Conservation (phyloP, 2,113 vertebrate genomes). For the Pedetes capensis region DNA sequence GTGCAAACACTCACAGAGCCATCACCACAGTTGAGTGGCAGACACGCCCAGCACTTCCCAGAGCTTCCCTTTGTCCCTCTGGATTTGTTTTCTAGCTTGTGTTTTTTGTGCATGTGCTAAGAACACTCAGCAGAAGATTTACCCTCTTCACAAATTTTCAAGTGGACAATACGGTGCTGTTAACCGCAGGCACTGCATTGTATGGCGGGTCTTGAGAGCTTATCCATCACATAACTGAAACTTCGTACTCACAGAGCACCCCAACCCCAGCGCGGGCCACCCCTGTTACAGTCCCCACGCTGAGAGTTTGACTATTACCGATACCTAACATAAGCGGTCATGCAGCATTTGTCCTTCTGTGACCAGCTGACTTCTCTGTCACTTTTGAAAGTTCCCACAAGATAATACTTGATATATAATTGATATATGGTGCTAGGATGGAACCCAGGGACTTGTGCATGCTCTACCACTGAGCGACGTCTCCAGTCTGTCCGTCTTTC, state of each 20-base stretch:
- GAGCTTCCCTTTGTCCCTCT: not conserved
- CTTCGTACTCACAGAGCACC: not conserved
- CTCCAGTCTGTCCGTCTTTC: not conserved
- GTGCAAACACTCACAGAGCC: accelerated
- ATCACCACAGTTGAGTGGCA: not conserved
- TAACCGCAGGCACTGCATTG: not conserved
- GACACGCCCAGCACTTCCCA: not conserved
- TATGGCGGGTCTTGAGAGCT: not conserved
- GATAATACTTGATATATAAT: too few relatives aligned
- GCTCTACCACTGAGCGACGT: too few relatives aligned
- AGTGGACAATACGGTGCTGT: not conserved
- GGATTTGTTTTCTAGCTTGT: not conserved
- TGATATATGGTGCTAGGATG: not conserved
- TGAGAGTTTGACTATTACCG: too few relatives aligned
- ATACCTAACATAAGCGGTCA: not conserved
- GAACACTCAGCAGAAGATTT: not conserved
- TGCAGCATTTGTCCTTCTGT: not conserved
- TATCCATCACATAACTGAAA: not conserved
- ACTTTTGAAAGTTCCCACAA: too few relatives aligned
- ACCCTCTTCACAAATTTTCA: not conserved
- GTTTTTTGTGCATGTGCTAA: not conserved
- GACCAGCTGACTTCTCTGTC: not conserved
- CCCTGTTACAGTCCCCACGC: too few relatives aligned
- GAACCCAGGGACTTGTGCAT: not conserved
- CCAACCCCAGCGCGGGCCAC: too few relatives aligned